Evolutionary conservation across 2,797 vertebrate genomes (phyloP).

Genomic region (Cottoperca gobio): DNA sequence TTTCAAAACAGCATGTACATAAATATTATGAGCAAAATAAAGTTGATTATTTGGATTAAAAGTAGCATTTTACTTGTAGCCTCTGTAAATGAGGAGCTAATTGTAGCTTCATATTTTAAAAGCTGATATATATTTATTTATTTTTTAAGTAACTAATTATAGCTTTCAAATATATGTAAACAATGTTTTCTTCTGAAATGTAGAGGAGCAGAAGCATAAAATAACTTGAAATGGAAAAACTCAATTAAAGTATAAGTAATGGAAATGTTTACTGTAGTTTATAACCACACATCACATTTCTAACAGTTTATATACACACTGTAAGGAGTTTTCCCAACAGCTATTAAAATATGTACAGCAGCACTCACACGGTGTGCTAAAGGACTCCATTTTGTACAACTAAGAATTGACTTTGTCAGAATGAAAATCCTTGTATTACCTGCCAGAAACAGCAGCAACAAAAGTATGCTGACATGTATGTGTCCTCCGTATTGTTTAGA

Average conservation of each 20-base stretch:
- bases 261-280: not conserved
- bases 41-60: not conserved
- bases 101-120: not conserved
- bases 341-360: not conserved
- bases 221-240: not conserved
- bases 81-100: not conserved
- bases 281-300: slow-evolving; percentile 6
- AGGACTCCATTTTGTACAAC: not conserved
- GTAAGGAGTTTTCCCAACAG: not conserved
- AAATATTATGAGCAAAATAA: not conserved
- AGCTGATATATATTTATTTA: not conserved
- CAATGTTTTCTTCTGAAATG: not conserved
- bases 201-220: not conserved
- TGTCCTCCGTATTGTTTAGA: slow-evolving; percentile 6
- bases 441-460: slow-evolving; percentile 60
- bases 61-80: not conserved
- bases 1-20: not conserved
- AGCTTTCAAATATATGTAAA: not conserved
- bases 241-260: not conserved
- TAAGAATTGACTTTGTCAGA: not conserved
- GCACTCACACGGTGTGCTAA: not conserved
- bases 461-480: slow-evolving; percentile 7
- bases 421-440: slow-evolving; percentile 49
- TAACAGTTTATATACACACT: not conserved
- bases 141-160: not conserved